These are phyloP conservation scores for Melieria picta DNA, from an alignment of 2,888 invertebrate genomes.

Conservation along the genomic window DNA sequence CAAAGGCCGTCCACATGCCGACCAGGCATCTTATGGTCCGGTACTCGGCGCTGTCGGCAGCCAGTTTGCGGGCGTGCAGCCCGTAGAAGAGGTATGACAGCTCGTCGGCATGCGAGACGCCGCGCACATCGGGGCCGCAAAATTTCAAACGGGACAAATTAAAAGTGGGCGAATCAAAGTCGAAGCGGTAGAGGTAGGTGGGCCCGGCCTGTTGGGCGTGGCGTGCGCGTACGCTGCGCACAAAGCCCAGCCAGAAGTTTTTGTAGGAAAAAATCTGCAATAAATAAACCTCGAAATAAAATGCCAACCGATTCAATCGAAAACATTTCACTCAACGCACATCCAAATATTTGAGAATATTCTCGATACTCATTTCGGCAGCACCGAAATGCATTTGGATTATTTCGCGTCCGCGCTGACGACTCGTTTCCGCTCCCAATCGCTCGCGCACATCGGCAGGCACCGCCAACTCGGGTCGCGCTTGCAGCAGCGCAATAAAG, in stretches of 20 bases:
- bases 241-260: conserved; percentile 62
- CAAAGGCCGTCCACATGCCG: conserved; percentile 62
- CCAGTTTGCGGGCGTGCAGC: conserved; percentile 54
- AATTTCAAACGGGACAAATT: conserved; percentile 54
- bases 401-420: conserved; percentile 54
- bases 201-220: conserved; percentile 50
- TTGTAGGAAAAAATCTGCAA: conserved; percentile 58
- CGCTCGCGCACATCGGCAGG: conserved; percentile 42
- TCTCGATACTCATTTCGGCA: conserved; percentile 43
- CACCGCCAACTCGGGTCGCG: conserved; percentile 37
- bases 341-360: conserved; percentile 38
- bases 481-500: conserved; percentile 30
- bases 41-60: conserved; percentile 56
- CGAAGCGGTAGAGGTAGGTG: conserved; percentile 62
- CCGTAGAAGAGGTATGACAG: conserved; percentile 62
- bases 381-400: conserved; percentile 53
- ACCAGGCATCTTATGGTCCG: conserved; percentile 61
- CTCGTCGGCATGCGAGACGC: conserved; percentile 63
- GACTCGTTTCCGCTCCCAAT: conserved; percentile 45
- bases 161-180: conserved; percentile 60
- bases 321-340: conserved; percentile 37
- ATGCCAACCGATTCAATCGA: not conserved
- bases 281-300: not conserved
- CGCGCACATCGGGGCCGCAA: conserved; percentile 55
- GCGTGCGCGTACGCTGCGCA: conserved; percentile 56